A percentile compares a stretch with the other conserved stretches of the same genome.
Conservation (phyloP, 2,888 invertebrate species). For the Lomographa bimaculata region DNA sequence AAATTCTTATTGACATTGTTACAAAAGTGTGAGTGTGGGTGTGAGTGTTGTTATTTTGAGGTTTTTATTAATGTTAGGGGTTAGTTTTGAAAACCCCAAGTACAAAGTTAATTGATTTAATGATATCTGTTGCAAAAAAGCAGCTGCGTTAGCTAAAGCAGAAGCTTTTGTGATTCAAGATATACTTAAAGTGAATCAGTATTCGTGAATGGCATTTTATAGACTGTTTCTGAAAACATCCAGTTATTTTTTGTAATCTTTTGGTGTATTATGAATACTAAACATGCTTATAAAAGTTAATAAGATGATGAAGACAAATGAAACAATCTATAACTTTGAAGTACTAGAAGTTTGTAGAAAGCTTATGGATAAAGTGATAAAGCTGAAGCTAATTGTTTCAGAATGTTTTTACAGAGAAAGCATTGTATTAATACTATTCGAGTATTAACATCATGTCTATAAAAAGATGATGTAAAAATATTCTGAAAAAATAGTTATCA, state of each 20-base stretch:
- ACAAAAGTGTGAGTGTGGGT: constrained; percentile 26
- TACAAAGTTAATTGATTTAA: no score
- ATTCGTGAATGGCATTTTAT: constrained; percentile 31
- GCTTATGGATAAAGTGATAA: constrained; percentile 55
- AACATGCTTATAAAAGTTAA: constrained; percentile 31
- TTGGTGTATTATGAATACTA: constrained; percentile 28
- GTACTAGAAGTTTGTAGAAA: constrained; percentile 52
- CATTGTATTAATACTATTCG: no score
- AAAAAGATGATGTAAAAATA: constrained; percentile 22
- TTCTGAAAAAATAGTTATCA: constrained; percentile 27
- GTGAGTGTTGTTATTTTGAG: constrained; percentile 37
- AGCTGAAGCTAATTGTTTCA: constrained; percentile 52
- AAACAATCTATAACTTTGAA: constrained; percentile 71
- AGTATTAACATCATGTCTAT: no score
- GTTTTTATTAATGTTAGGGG: constrained; percentile 29
- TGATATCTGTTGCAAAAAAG: constrained; percentile 60
- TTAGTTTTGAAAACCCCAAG: constrained; percentile 33
- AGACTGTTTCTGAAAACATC: constrained; percentile 53
- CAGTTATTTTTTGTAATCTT: constrained; percentile 3
- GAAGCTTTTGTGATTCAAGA: constrained; percentile 47
- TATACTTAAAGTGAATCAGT: constrained; percentile 8
- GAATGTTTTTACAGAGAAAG: constrained; percentile 43
- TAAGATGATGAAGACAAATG: constrained; percentile 43
- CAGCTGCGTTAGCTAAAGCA: constrained; percentile 74
- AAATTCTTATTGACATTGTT: constrained; percentile 31